phyloP scores from a whole-genome alignment of 1,140 invertebrate genomes.

The Leptinotarsa defecta region DNA sequence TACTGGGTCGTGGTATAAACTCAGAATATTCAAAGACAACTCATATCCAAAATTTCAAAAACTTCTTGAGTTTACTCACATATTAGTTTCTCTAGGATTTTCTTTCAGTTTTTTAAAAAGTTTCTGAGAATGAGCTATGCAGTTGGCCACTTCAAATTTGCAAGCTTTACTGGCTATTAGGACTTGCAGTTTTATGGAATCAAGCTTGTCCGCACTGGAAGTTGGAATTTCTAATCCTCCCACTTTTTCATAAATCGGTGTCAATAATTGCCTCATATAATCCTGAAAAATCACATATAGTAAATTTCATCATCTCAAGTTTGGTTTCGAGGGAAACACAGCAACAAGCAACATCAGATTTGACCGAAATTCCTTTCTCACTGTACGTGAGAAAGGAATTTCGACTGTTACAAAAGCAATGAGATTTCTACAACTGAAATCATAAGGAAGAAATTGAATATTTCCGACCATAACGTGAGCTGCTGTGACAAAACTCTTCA shows the following conservation, averaged over 20 bases:
- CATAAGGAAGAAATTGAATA: no score
- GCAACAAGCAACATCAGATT: no score
- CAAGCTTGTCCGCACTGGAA: conserved; percentile 58
- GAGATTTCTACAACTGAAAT: no score
- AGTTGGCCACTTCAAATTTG: conserved; percentile 64
- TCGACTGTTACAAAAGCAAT: no score
- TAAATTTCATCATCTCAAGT: neutral
- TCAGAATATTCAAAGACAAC: no score
- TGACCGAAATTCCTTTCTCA: no score
- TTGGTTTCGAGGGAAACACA: no score
- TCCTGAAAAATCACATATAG: conserved; percentile 51
- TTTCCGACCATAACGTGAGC: no score
- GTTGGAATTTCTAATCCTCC: conserved; percentile 59
- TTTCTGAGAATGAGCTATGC: conserved; percentile 62
- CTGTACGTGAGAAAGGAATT: no score
- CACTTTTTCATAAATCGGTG: conserved; percentile 62
- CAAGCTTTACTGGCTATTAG: conserved; percentile 67
- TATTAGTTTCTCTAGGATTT: conserved; percentile 63
- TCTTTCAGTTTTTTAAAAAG: conserved; percentile 66
- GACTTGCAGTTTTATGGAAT: conserved; percentile 63
- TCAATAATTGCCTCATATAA: conserved; percentile 63
- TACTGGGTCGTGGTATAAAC: neutral
- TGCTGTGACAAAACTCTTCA: no score
- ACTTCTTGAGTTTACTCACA: conserved; percentile 54
- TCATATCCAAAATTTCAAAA: no score